Percentiles rank a stretch among this genome's conserved stretches.
These are phyloP conservation scores for Drosophila murphyi DNA, from an alignment of 1,140 invertebrate genomes.

Conservation along the genomic window DNA sequence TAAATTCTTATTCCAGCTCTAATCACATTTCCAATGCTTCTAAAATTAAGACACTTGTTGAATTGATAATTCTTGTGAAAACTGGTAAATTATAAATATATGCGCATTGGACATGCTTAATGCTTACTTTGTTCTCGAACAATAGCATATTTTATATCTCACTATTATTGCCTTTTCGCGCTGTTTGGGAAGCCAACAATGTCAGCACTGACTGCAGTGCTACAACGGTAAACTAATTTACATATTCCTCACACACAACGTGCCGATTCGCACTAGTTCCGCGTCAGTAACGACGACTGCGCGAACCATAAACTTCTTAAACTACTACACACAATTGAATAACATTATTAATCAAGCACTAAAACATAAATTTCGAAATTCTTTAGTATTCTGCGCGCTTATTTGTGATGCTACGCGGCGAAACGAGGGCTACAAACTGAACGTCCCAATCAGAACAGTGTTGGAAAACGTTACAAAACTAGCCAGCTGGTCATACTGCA, in stretches of 20 bases:
- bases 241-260: slow-evolving; percentile 1
- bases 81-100: background rate
- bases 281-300: background rate
- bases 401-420: slow-evolving; percentile 8
- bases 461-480: background rate
- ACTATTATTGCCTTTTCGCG: background rate
- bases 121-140: too few relatives aligned
- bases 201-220: background rate
- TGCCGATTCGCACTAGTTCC: background rate
- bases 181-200: background rate
- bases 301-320: background rate
- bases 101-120: too few relatives aligned
- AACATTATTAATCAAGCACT: slow-evolving; percentile 4
- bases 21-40: too few relatives aligned
- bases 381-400: slow-evolving; percentile 35
- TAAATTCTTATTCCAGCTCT: background rate
- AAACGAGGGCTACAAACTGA: slow-evolving; percentile 23
- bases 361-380: slow-evolving; percentile 38
- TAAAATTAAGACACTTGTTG: too few relatives aligned
- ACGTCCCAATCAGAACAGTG: slow-evolving; percentile 14
- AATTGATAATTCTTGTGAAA: too few relatives aligned
- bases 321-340: background rate
- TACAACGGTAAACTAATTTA: slow-evolving; percentile 5
- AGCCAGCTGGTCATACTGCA: slow-evolving; percentile 5
- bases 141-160: too few relatives aligned